Evolutionary conservation across 2,113 vertebrate genomes (phyloP).

Genomic region (Charina bottae): DNA sequence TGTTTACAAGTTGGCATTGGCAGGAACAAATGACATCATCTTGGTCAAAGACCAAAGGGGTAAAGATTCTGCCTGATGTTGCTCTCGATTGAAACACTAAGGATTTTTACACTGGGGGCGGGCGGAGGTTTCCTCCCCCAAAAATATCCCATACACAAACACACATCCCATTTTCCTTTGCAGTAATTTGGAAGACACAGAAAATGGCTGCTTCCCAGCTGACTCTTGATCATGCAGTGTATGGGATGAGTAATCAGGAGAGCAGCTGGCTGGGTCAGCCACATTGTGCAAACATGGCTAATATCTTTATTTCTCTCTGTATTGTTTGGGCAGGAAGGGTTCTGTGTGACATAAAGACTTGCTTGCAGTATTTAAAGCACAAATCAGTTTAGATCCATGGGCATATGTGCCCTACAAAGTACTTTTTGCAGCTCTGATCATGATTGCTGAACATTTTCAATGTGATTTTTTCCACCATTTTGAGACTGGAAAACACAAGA

Average conservation of each 20-base stretch:
- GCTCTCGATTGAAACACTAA: neutral
- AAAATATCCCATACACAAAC: neutral
- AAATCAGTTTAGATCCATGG: neutral
- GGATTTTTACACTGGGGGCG: neutral
- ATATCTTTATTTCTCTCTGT: neutral
- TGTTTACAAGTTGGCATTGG: neutral
- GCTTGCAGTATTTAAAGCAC: neutral
- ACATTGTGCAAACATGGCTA: neutral
- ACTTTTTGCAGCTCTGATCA: neutral
- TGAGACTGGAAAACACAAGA: neutral
- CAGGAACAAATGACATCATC: conserved; percentile 1
- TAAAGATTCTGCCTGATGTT: neutral
- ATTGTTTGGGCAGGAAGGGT: neutral
- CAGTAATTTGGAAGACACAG: neutral
- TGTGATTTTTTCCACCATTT: neutral
- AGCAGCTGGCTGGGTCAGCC: neutral
- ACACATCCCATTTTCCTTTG: neutral
- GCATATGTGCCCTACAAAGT: neutral
- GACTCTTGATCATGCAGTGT: neutral
- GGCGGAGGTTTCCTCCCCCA: neutral
- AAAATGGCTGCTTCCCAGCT: neutral
- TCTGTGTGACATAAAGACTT: neutral
- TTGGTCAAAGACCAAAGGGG: neutral
- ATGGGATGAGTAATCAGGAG: neutral
- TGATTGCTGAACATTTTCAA: neutral